Percentiles rank a stretch among this genome's conserved stretches.
Conservation (phyloP, 2,888 invertebrate species). For the Oxycera nigricornis region DNA sequence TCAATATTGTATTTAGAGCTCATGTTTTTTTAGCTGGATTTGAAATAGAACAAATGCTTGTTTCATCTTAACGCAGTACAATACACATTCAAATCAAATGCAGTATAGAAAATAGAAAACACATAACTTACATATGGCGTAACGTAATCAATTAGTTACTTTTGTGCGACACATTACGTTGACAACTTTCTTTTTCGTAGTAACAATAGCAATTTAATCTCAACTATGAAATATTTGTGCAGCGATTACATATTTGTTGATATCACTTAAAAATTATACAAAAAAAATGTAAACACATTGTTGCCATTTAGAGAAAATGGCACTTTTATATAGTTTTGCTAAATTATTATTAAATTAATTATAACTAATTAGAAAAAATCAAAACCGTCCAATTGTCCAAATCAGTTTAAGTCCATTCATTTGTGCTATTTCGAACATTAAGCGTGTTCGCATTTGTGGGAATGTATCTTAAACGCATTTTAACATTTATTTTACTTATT, state of each 20-base stretch:
- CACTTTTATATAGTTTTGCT: slow-evolving; percentile 8
- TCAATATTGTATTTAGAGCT: no score
- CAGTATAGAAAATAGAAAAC: not conserved
- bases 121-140: slow-evolving; percentile 2
- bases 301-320: slow-evolving; percentile 19
- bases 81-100: not conserved
- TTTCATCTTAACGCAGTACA: not conserved
- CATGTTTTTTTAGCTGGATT: no score
- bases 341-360: not conserved
- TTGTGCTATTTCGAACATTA: not conserved
- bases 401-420: not conserved
- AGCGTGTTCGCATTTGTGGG: slow-evolving; percentile 18
- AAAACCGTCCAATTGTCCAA: not conserved
- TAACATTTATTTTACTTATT: no score
- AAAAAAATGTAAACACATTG: not conserved
- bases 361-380: not conserved
- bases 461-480: slow-evolving; percentile 30
- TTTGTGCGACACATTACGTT: slow-evolving; percentile 22
- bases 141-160: not conserved
- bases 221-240: slow-evolving; percentile 23
- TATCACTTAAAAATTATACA: slow-evolving; percentile 18
- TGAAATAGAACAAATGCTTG: no score
- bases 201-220: slow-evolving; percentile 9
- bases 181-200: slow-evolving; percentile 17
- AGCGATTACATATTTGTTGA: not conserved